phyloP scores from a whole-genome alignment of 1,140 invertebrate genomes.

The Pseudomyrmex sp. region DNA sequence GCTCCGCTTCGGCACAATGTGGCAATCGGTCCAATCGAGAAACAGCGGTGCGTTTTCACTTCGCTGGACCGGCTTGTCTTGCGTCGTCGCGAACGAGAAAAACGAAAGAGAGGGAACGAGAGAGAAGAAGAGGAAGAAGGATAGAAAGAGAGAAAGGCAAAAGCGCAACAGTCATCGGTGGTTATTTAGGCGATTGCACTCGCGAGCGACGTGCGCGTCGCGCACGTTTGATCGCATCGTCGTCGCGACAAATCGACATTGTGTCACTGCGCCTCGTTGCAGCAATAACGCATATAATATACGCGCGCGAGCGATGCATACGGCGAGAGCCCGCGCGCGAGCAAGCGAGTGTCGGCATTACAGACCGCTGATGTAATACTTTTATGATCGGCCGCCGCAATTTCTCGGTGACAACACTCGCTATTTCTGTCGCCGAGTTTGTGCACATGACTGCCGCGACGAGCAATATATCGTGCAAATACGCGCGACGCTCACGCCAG shows the following conservation, averaged over 20 bases:
- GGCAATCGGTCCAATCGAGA: constrained; percentile 30
- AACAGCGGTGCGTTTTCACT: constrained; percentile 14
- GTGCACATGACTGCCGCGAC: constrained; percentile 45
- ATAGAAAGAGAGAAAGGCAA: too few species aligned
- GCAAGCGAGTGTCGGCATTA: constrained; percentile 25
- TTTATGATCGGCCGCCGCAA: constrained; percentile 69
- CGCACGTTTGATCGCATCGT: constrained; percentile 58
- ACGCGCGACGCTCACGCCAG: constrained; percentile 34
- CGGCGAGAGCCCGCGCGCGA: neutral
- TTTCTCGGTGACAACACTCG: constrained; percentile 70
- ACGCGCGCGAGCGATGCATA: constrained; percentile 16
- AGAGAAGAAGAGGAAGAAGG: neutral
- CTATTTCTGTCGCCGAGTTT: constrained; percentile 68
- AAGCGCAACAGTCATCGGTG: neutral
- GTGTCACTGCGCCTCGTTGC: constrained; percentile 49
- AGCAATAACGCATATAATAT: constrained; percentile 64
- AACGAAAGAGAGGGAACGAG: neutral
- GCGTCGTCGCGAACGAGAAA: neutral
- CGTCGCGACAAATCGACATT: constrained; percentile 65
- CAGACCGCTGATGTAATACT: constrained; percentile 69
- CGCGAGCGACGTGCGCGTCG: constrained; percentile 31
- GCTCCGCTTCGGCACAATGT: neutral
- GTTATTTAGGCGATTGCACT: constrained; percentile 51
- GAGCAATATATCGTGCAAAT: constrained; percentile 54
- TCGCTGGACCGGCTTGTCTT: constrained; percentile 3